Evolutionary conservation across 2,797 vertebrate species (phyloP).

Genomic region (Artibeus jamaicensis): DNA sequence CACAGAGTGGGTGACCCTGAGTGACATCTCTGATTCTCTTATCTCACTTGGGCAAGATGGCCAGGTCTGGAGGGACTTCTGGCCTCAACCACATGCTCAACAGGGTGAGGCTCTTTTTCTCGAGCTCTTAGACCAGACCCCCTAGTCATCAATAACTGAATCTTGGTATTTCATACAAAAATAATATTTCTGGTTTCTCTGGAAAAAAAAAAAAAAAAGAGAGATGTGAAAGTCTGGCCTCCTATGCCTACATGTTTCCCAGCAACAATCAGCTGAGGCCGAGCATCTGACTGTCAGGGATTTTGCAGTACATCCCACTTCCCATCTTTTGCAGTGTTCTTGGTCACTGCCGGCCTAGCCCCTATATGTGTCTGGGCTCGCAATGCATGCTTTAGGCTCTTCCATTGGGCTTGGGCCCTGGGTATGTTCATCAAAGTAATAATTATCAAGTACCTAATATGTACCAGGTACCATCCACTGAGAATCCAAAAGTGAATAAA

Average conservation of each 20-base stretch:
- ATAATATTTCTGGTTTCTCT: background rate
- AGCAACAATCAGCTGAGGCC: background rate
- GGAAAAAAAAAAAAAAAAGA: background rate
- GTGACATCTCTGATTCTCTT: background rate
- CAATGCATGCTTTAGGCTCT: background rate
- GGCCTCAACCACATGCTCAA: background rate
- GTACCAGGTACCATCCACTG: background rate
- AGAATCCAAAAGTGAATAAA: background rate
- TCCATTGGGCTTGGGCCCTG: background rate
- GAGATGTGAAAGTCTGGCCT: background rate
- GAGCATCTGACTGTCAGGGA: background rate
- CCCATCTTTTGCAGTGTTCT: background rate
- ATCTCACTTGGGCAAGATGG: background rate
- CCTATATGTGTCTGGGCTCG: background rate
- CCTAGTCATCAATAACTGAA: background rate
- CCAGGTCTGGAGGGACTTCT: background rate
- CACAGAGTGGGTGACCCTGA: background rate
- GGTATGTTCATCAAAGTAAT: background rate
- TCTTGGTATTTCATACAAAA: background rate
- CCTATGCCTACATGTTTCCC: background rate
- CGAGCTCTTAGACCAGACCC: background rate
- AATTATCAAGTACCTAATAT: background rate
- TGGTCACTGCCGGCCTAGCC: background rate
- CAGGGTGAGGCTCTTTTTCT: background rate
- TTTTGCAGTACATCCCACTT: background rate